Evolutionary conservation across 2,888 invertebrate species (phyloP).

Genomic region (Himalopsyche anomala): DNA sequence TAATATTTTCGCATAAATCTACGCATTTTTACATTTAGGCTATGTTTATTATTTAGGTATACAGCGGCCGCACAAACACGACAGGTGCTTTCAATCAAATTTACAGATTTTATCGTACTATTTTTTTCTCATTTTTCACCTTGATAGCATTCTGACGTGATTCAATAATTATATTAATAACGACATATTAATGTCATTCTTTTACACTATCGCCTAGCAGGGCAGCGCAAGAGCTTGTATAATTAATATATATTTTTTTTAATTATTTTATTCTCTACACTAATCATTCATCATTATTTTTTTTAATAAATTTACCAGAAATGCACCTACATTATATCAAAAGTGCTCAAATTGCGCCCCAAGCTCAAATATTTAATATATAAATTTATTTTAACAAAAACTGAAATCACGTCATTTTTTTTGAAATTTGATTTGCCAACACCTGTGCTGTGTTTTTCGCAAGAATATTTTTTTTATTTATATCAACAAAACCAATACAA

Average conservation of each 20-base stretch:
- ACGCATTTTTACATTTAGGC: slow-evolving; percentile 50
- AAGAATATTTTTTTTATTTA: slow-evolving; percentile 41
- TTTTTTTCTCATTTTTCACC: background rate
- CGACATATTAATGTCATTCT: background rate
- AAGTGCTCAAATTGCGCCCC: slow-evolving; percentile 51
- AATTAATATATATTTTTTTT: slow-evolving; percentile 24
- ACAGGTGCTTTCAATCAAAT: slow-evolving; percentile 58
- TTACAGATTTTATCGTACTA: background rate
- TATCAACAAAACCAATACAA: slow-evolving; percentile 5
- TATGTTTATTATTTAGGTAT: slow-evolving; percentile 38
- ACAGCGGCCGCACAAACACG: slow-evolving; percentile 56
- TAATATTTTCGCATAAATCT: slow-evolving; percentile 58
- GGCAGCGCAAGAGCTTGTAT: slow-evolving; percentile 62
- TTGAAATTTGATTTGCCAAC: slow-evolving; percentile 60
- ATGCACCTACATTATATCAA: background rate
- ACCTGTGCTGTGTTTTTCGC: slow-evolving; percentile 63
- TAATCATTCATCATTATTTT: slow-evolving; percentile 33
- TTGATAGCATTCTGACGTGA: slow-evolving; percentile 47
- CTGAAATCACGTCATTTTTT: slow-evolving; percentile 46
- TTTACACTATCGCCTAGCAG: slow-evolving; percentile 51
- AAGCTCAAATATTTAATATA: slow-evolving; percentile 18
- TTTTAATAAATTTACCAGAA: background rate
- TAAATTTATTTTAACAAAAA: slow-evolving; percentile 26
- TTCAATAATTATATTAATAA: slow-evolving; percentile 35
- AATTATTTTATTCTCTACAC: slow-evolving; percentile 52